Percentiles rank a stretch among this genome's conserved stretches.
These are phyloP conservation scores for Agrotis segetum DNA, from an alignment of 2,888 invertebrate genomes.

Conservation along the genomic window DNA sequence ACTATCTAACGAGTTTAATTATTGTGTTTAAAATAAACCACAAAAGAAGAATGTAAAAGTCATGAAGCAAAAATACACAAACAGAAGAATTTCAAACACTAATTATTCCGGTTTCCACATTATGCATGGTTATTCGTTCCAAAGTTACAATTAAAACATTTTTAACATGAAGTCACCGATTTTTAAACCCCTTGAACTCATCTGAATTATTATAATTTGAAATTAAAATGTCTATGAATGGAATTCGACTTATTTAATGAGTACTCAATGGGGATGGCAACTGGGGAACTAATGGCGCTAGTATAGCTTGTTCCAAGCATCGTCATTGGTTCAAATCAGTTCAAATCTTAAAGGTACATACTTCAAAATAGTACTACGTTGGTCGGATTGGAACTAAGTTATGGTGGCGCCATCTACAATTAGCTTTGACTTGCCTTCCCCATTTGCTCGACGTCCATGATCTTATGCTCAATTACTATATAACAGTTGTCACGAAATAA, in stretches of 20 bases:
- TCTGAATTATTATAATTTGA: not conserved
- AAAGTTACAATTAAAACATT: slow-evolving; percentile 46
- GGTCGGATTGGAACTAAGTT: no score
- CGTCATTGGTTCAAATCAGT: no score
- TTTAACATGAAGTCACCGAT: slow-evolving; percentile 13
- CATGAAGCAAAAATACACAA: slow-evolving; percentile 20
- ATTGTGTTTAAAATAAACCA: not conserved
- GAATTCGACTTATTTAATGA: not conserved
- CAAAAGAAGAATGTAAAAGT: slow-evolving; percentile 6
- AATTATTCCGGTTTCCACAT: slow-evolving; percentile 19
- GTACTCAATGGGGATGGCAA: no score
- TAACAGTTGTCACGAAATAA: no score
- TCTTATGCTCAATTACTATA: no score
- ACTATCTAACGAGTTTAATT: not conserved
- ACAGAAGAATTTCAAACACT: slow-evolving; percentile 16
- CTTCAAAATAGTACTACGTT: no score
- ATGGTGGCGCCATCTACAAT: no score
- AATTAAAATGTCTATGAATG: not conserved
- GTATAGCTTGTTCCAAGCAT: no score
- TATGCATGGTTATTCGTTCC: slow-evolving; percentile 48
- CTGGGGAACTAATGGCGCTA: no score
- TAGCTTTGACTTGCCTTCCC: no score
- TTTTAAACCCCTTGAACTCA: not conserved
- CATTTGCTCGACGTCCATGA: not conserved
- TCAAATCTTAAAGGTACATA: no score